Base-by-base conservation (phyloP, 1,140 invertebrate genomes). In the Lerema accius region DNA sequence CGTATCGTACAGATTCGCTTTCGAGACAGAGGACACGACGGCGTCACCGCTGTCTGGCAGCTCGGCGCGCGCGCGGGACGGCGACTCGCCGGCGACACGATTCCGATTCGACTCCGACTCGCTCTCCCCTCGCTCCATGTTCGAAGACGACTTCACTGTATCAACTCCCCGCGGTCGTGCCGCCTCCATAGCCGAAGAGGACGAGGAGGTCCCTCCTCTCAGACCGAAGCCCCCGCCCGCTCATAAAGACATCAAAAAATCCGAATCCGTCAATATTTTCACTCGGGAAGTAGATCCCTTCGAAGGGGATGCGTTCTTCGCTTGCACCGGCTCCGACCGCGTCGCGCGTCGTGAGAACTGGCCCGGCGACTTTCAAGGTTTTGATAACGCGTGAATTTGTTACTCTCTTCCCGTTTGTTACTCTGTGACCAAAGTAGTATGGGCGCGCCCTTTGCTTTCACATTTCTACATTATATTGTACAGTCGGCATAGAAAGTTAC, bases 211-310 rank as follows among this genome's bases (percentile, higher is more conserved):
- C 0, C 80, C 84, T 0, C 86, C 85, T 0, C 63, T 87, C 0
- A 37, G 84, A 7, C 42, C 77, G 0, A 83, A 79, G 35, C 77
- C 82, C 0, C 70, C 70, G 0, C 65, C 28, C 4, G 28, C 67
- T 0, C 81, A 86, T 23, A 55, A 76, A 45, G 92, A 94, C 58
- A 94, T 95, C 14, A 95, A 95, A 71, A 97, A 97, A 84, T 97
- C 96, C 0, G 96, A 97, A 76, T 97, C 96, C 1, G 94, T 97
- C 11, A 97, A 97, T 81, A 97, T 97, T 68, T 97, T 97, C 85
- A 94, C 94, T 4, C 92, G 95, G 39, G 93, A 93, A 59, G 81
- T 80, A 0, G 96, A 97, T 92, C 96, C 96, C 3, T 97, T 97
- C 82, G 95, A 96, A 66, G 95, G 96, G 56, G 96, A 97, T 67